phyloP scores from a whole-genome alignment of 92 coral and sea anemone species.

The Actinernus sp. region DNA sequence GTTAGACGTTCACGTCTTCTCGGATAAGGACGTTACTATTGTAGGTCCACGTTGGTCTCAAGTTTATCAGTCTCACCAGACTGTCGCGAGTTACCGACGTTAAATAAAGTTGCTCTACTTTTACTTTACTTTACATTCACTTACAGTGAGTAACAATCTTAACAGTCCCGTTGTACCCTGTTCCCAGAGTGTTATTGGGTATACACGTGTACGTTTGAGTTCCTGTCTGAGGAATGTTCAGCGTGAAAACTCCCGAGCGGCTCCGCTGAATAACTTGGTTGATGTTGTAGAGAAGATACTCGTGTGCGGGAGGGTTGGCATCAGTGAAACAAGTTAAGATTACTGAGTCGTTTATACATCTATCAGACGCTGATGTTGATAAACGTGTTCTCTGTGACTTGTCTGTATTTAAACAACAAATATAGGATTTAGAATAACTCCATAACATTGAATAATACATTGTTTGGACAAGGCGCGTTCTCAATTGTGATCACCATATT shows the following conservation, averaged over 20 bases:
- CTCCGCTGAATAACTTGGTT: constrained; percentile 15
- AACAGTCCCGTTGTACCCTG: constrained; percentile 25
- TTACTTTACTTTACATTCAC: no score
- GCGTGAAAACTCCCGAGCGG: constrained; percentile 15
- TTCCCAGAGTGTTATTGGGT: constrained; percentile 36
- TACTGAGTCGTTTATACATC: constrained; percentile 17
- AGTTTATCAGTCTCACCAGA: no score
- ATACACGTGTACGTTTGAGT: constrained; percentile 29
- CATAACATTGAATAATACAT: neutral
- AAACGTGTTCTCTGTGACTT: constrained; percentile 3
- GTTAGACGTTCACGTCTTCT: no score
- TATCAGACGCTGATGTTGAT: no score
- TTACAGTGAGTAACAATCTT: constrained; percentile 20
- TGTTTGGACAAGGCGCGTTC: no score
- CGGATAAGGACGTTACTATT: no score
- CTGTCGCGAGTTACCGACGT: no score
- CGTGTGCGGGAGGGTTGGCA: constrained; percentile 40
- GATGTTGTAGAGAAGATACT: constrained; percentile 29
- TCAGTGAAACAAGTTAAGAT: constrained; percentile 31
- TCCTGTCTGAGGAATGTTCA: constrained; percentile 15
- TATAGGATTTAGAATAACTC: neutral
- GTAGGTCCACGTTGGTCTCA: no score
- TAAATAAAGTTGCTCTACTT: no score
- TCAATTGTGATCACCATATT: no score
- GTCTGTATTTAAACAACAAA: neutral